phyloP scores from a whole-genome alignment of 64 coral and sea anemone genomes.

The Pocillopora verrucosa region DNA sequence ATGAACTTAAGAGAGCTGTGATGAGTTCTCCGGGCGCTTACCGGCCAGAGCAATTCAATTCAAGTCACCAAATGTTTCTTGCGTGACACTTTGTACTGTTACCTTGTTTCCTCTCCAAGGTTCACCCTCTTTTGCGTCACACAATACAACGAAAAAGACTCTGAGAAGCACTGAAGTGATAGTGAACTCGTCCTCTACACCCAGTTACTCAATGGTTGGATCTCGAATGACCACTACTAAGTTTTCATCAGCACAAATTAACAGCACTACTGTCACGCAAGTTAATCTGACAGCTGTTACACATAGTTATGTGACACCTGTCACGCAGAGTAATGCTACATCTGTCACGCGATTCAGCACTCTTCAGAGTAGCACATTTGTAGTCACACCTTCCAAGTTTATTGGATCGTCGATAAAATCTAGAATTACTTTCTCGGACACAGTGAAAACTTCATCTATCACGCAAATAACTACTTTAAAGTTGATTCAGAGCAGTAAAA shows the following conservation, averaged over 20 bases:
- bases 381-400: not conserved
- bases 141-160: not conserved
- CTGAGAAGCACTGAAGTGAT: not conserved
- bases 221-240: not conserved
- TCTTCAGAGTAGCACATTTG: not conserved
- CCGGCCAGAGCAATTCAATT: not conserved
- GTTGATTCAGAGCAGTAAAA: not conserved
- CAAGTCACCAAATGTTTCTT: not conserved
- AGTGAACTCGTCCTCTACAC: not conserved
- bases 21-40: not conserved
- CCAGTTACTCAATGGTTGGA: not conserved
- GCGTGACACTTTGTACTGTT: not conserved
- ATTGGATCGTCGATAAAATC: not conserved
- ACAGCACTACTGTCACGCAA: not conserved
- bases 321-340: not conserved
- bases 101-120: not conserved
- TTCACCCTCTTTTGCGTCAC: not conserved
- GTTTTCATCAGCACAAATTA: not conserved
- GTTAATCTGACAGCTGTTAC: conserved; percentile 1
- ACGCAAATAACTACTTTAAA: not conserved
- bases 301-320: not conserved
- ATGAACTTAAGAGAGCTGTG: not conserved
- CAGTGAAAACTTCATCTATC: not conserved
- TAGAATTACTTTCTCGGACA: not conserved
- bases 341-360: not conserved